Evolutionary conservation across 2,113 vertebrate genomes (phyloP).

Genomic region (Egretta garzetta): DNA sequence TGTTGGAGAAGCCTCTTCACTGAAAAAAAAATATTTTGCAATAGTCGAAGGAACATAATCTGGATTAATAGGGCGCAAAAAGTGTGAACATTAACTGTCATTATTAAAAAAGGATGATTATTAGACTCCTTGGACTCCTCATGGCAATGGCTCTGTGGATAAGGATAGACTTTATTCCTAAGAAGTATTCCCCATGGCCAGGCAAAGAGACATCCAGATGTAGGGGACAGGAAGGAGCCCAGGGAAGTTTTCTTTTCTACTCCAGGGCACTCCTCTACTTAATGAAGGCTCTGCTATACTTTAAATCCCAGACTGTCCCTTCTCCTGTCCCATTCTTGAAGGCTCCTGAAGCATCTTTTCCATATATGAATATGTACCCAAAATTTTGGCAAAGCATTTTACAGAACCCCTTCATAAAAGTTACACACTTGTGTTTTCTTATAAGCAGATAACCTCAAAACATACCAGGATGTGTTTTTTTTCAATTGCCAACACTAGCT

Average conservation of each 20-base stretch:
- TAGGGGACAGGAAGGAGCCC: background rate
- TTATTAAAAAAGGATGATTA: background rate
- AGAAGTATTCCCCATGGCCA: background rate
- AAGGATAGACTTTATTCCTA: background rate
- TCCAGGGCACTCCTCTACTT: background rate
- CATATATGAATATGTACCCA: background rate
- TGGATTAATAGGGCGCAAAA: background rate
- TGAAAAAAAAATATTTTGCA: background rate
- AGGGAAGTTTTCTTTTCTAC: background rate
- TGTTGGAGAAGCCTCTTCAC: background rate
- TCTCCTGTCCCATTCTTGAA: background rate
- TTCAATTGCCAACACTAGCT: background rate
- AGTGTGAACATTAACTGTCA: accelerated
- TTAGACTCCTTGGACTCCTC: background rate
- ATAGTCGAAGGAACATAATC: background rate
- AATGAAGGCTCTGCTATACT: background rate
- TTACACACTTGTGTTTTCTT: background rate
- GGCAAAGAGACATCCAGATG: background rate
- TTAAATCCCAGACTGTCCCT: background rate
- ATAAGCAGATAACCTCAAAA: background rate
- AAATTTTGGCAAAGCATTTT: background rate
- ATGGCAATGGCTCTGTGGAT: background rate
- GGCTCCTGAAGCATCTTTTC: background rate
- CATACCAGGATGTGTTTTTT: background rate
- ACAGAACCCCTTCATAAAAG: background rate